Evolutionary conservation across 2,888 invertebrate species (phyloP), one percentile per base, ranked within the genome.

Genomic region (Pachliopta kotzebuea): DNA sequence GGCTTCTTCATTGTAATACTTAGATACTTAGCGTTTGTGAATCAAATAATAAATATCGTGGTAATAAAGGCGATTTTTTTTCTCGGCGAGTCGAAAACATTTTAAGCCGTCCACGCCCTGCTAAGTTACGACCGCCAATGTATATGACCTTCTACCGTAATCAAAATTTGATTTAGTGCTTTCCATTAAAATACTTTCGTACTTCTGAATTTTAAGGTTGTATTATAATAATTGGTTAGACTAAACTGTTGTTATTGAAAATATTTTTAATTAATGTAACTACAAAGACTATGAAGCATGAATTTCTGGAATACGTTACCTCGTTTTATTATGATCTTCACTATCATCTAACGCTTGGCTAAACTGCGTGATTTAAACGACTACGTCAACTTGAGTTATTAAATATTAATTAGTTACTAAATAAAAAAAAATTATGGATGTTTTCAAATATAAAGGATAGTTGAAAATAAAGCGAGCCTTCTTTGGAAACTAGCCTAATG

Each of bases 151-250:
- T 83, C 84, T 82, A 77, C 79, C 70, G 79, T 84, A 85, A 85
- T 88, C 84, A 85, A 84, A 84, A 77, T 81, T 84, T 89, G 88
- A 90, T 90, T 88, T 89, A 90, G 77, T 72, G 75, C 76, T 71
- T 71, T 68, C 71, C 74, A 75, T 74, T 84, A 83, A 85, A 82
- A 85, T 81, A 76, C 80, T 76, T 83, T 80, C 78, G 23, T 24
- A 24, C 42, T n/a, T 57, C 45, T 20, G n/a, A 57, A 42, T 18
- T 45, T 45, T 45, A 45, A n/a, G 18, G 45, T 1, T n/a, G 18
- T n/a, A 45, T 45, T 37, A 37, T 37, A 37, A 37, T 37, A 37
- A 37, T 37, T 37, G 18, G n/a, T 18, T 57, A 14, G 8, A 4
- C 45, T 57, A 45, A 54, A 24, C 52, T 60, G n/a, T 45, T 6